A percentile compares a stretch with the other conserved stretches of the same genome.
Conservation (phyloP, 1,140 invertebrate species). For the Stenopsyche tienmushanensis region DNA sequence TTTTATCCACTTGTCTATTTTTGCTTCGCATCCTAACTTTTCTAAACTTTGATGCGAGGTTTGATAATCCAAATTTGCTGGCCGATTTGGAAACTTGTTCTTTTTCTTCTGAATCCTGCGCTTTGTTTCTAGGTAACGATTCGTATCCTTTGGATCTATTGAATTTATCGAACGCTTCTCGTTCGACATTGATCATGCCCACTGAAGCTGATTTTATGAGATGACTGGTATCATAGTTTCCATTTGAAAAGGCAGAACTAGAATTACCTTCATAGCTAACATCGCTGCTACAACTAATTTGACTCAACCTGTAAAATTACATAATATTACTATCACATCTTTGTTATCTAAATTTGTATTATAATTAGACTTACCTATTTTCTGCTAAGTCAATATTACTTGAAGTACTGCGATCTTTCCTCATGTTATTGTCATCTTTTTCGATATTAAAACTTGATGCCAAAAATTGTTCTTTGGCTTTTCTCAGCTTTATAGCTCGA, state of each 20-base stretch:
- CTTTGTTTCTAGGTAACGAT: slow-evolving; percentile 41
- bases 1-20: slow-evolving; percentile 50
- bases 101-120: background rate
- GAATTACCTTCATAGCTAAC: slow-evolving; percentile 49
- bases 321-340: background rate
- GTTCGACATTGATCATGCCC: slow-evolving; percentile 69
- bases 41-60: slow-evolving; percentile 65
- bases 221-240: slow-evolving; percentile 43
- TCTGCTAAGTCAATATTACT: slow-evolving; percentile 38
- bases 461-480: slow-evolving; percentile 57
- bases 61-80: slow-evolving; percentile 59
- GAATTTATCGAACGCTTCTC: slow-evolving; percentile 57
- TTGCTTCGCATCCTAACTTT: slow-evolving; percentile 54
- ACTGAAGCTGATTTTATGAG: slow-evolving; percentile 69
- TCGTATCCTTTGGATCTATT: slow-evolving; percentile 43
- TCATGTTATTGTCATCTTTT: background rate
- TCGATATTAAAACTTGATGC: slow-evolving; percentile 19
- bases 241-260: slow-evolving; percentile 35
- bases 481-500: slow-evolving; percentile 49
- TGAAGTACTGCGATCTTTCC: slow-evolving; percentile 24
- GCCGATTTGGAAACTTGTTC: slow-evolving; percentile 43
- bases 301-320: slow-evolving; percentile 52
- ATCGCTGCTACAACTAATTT: slow-evolving; percentile 60
- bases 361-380: slow-evolving; percentile 31
- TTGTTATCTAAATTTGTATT: background rate